phyloP scores from a whole-genome alignment of 2,113 vertebrate species.

The Scartelaos histophorus region DNA sequence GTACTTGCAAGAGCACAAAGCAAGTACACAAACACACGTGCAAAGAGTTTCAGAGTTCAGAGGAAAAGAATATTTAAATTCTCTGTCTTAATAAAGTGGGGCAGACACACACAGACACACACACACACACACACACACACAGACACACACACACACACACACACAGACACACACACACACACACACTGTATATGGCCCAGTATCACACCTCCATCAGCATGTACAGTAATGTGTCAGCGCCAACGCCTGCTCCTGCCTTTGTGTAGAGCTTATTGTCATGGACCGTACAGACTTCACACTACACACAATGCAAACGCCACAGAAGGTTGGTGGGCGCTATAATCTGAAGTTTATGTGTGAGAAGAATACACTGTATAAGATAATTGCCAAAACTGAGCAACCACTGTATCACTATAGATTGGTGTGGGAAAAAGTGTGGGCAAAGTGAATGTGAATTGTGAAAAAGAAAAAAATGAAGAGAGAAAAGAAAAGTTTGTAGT shows the following conservation, averaged over 20 bases:
- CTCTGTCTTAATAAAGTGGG: conserved; percentile 4
- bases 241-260: conserved; percentile 61
- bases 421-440: conserved; percentile 16
- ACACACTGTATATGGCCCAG: not conserved
- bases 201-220: conserved; percentile 50
- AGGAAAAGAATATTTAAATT: conserved; percentile 23
- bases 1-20: conserved; percentile 7
- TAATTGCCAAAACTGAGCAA: conserved; percentile 33
- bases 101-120: too few relatives aligned
- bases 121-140: not conserved
- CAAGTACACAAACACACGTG: conserved; percentile 3
- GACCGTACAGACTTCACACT: conserved; percentile 33
- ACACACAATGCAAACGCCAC: conserved; percentile 59
- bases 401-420: conserved; percentile 39
- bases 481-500: conserved; percentile 16
- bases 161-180: not conserved
- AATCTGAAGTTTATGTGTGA: conserved; percentile 51
- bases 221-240: conserved; percentile 52
- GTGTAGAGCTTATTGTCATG: conserved; percentile 53
- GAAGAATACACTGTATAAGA: conserved; percentile 36
- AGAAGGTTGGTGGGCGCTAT: conserved; percentile 75
- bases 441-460: conserved; percentile 16
- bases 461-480: conserved; percentile 4
- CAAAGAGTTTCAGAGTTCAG: conserved; percentile 21
- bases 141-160: too few relatives aligned